Base-by-base conservation (phyloP, 2,797 vertebrate species). In the Momotus momota region DNA sequence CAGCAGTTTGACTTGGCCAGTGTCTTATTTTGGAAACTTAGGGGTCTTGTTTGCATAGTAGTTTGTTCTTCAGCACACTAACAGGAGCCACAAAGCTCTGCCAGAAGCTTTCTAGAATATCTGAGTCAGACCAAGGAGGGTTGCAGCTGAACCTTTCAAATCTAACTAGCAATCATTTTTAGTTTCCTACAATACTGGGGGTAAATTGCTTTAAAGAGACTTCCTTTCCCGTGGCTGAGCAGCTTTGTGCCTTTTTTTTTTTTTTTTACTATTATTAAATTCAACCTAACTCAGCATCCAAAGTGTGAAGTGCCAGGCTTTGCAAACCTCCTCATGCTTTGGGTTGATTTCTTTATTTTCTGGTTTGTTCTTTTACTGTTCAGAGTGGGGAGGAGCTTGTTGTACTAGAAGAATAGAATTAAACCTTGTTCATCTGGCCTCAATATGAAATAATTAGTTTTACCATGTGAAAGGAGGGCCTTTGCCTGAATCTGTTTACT, bases 111-210 rank as follows among this genome's bases (percentile, higher is more conserved):
- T 95, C 38, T 70, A 88, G 66, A 92, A 33, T 55, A 84, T 52
- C 54, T 21, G 82, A 90, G 77, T 88, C 88, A 93, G 73, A 67
- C 26, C 52, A 64, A 54, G 40, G 49, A 80, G 38, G 38, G 23
- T 9, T 92, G 86, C 52, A 93, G 78, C 64, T 92, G 77, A 90
- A 93, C 69, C 23, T 80, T 81, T 86, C 75, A 75, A 78, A 91
- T 88, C 49, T 85, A 78, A 64, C 57, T 61, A 71, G 49, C 33
- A 82, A 10, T 88, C 81, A 52, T 62, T 93, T 92, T 83, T 72
- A 61, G 66, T 74, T 81, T 73, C 60, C 67, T 82, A 12, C 26
- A 58, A 40, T 79, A 70, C 49, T 77, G 52, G 65, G 78, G 14
- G 48, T 91, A 81, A 90, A 72, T 71, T 70, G 25, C 7, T 82